phyloP scores from a whole-genome alignment of 1,140 invertebrate genomes.

The Nephila pilipes region DNA sequence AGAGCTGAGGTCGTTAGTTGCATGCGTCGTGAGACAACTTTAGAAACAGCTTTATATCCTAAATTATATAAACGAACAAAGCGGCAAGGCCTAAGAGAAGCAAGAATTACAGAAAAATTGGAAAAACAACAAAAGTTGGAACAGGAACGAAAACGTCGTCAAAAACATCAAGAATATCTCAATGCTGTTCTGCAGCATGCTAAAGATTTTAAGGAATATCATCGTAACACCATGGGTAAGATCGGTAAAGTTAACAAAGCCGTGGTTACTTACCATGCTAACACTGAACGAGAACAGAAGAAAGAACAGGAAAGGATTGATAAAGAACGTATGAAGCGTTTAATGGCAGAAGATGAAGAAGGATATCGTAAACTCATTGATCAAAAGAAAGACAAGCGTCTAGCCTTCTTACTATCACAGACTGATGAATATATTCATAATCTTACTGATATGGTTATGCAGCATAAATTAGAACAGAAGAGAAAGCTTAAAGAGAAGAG shows the following conservation, averaged over 20 bases:
- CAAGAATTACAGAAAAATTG: conserved; percentile 97
- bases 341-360: conserved; percentile 98
- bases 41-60: conserved; percentile 97
- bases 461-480: conserved; percentile 94
- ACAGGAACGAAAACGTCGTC: conserved; percentile 95
- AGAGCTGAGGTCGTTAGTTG: conserved; percentile 88
- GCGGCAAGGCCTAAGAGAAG: conserved; percentile 96
- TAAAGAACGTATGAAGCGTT: conserved; percentile 97
- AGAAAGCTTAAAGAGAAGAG: conserved; percentile 92
- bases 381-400: conserved; percentile 99
- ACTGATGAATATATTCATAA: conserved; percentile 99
- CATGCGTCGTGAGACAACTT: conserved; percentile 94
- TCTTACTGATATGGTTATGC: conserved; percentile 97
- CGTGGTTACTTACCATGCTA: conserved; percentile 97
- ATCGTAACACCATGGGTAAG: conserved; percentile 93
- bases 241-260: conserved; percentile 96
- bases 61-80: conserved; percentile 98
- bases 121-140: conserved; percentile 99
- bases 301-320: conserved; percentile 99
- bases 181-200: conserved; percentile 97
- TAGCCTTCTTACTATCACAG: conserved; percentile 98
- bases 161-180: conserved; percentile 98
- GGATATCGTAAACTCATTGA: conserved; percentile 97
- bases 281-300: conserved; percentile 98
- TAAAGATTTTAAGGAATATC: conserved; percentile 98